These are phyloP conservation scores for Dinomys branickii DNA, from an alignment of 2,113 vertebrate species.

Conservation along the genomic window DNA sequence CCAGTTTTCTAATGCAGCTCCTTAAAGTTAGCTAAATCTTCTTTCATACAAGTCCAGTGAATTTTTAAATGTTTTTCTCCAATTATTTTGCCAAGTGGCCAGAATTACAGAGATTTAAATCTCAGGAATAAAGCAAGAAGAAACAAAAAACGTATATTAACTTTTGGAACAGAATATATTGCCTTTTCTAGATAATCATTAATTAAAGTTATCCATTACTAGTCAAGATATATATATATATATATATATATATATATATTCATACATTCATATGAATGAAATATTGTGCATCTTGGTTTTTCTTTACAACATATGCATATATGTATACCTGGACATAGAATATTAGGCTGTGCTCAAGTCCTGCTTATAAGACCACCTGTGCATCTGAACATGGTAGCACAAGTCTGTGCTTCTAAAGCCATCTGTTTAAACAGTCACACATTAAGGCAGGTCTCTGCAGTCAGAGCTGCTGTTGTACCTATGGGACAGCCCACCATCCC, in stretches of 20 bases:
- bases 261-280: no score
- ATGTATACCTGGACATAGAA: neutral
- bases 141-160: neutral
- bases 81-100: neutral
- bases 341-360: neutral
- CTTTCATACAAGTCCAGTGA: neutral
- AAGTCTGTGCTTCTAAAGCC: neutral
- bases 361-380: neutral
- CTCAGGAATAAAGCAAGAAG: neutral
- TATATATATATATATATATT: neutral
- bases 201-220: neutral
- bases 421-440: neutral
- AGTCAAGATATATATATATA: slow-evolving; percentile 20
- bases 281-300: neutral
- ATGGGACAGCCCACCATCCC: neutral
- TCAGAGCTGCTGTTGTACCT: neutral
- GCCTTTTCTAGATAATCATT: slow-evolving; percentile 29
- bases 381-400: neutral
- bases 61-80: slow-evolving; percentile 23
- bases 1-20: neutral
- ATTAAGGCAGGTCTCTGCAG: no score
- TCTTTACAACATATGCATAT: neutral
- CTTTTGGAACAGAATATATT: slow-evolving; percentile 30
- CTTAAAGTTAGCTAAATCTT: slow-evolving; percentile 13
- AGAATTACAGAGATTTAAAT: slow-evolving; percentile 35